Base-by-base conservation (phyloP, 2,113 vertebrate genomes). In the Cyprinodon tularosa region DNA sequence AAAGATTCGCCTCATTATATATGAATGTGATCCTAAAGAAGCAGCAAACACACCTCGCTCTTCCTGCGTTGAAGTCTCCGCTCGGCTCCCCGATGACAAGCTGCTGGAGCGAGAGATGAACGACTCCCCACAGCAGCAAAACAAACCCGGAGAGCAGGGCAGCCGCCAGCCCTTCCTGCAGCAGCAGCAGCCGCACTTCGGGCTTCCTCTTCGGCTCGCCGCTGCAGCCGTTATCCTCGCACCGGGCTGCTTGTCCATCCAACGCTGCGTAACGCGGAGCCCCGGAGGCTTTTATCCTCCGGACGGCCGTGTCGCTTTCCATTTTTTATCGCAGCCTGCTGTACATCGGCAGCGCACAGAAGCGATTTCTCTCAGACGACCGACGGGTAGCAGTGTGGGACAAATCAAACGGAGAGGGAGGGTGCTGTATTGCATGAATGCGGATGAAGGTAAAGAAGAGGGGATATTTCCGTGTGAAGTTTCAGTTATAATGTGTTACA, bases 61-160 rank as follows among this genome's bases (percentile, higher is more conserved):
- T 86, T 29, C 71, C 44, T 1, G 93, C 90, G 85, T 91, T 93
- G 78, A 95, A 95, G 3, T 94, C 93, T 1, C 89, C 94, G 42
- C 75, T 91, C n/a, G 90, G 80, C 53, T 78, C 87, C 0, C 93
- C 92, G 4, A 94, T 83, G 71, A 95, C 84, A 66, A 95, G 94
- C 86, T 93, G 93, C 76, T 91, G 92, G 40, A 95, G 45, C 3
- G 94, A 95, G 29, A 94, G 71, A 72, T 94, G 93, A 82, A 95
- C 93, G 4, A 95, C 88, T 74, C 66, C 88, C 94, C 94, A 95
- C 71, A 94, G 86, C 80, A 84, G 70, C 80, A 89, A 69, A 68
- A 95, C 82, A 82, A 95, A 95, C 74, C 90, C 87, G 14, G 85
- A 80, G 66, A 94, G 86, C 68, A 94, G 84, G 13, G 81, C 78